Evolutionary conservation across 2,888 invertebrate genomes (phyloP), one percentile per base, ranked within the genome.

Genomic region (Teleiodes luculella): DNA sequence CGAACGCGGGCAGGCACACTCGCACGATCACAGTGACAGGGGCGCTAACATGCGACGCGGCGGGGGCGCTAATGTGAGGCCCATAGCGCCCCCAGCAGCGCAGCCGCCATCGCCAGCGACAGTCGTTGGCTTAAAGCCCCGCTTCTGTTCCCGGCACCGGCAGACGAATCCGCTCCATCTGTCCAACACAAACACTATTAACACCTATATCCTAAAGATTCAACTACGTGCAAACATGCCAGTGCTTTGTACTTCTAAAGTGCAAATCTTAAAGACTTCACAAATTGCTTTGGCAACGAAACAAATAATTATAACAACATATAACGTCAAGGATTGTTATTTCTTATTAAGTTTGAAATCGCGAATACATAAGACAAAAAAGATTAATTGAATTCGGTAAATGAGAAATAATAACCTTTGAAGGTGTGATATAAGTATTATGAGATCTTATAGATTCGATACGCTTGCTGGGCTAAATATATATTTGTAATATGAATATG

Each of bases 1-100:
- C 77, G 81, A 82, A 80, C 80, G 76, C 75, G 66, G 64, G 67
- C 78, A 80, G 71, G 72, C 80, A 84, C 81, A 77, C 82, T 72
- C 66, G 78, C 78, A 78, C 76, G 74, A 78, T 81, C 82, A 83
- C 82, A 81, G 80, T 84, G 87, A 65, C 82, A 43, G 43, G 43
- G 31, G 37, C 33, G 36, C 53, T 37, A 16, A 56, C 30, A 36
- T 48, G 55, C 54, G 51, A 41, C 45, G 46, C 30, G 20, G 30
- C 18, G 46, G 49, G 53, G 54, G 33, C 41, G 45, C 54, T 57
- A 59, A 49, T 37, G 41, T 30, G 48, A 53, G 57, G 59, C 5
- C 28, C 39, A 31, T 10, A 30, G 66, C 64, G 56, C 59, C 64
- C 53, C 49, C 52, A 59, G 46, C 54, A 58, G 49, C 50, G 54